Percentiles rank a stretch among this genome's conserved stretches.
Conservation (phyloP, 2,113 vertebrate genomes). For the Platysternon megacephalum region DNA sequence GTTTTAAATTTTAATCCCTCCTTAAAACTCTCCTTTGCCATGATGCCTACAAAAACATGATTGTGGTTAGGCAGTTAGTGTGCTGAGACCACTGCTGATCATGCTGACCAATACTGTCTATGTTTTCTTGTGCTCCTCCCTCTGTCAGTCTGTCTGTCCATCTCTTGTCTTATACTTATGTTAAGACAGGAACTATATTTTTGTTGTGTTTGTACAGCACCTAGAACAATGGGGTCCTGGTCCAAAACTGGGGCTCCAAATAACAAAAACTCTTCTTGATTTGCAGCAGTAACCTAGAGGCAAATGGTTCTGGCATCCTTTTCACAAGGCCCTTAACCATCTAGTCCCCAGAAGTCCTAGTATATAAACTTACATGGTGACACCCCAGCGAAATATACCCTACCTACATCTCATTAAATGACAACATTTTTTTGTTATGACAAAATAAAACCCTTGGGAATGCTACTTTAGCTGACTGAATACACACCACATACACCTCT, state of each 20-base stretch:
- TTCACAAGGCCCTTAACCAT: background rate
- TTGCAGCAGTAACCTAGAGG: background rate
- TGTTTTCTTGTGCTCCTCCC: background rate
- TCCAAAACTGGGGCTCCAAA: background rate
- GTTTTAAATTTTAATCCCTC: background rate
- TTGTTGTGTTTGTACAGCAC: too few species aligned
- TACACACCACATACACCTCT: background rate
- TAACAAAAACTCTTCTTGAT: background rate
- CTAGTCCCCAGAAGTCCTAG: rapidly evolving
- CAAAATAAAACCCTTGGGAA: background rate
- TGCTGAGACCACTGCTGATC: background rate
- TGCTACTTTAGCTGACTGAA: background rate
- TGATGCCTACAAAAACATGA: background rate
- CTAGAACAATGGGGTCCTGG: too few species aligned
- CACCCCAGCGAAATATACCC: rapidly evolving
- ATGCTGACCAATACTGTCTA: background rate
- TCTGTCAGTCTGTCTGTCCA: too few species aligned
- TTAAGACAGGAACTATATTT: too few species aligned
- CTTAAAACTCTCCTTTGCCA: background rate
- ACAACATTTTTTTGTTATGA: background rate
- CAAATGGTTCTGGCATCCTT: background rate
- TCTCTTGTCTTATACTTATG: too few species aligned
- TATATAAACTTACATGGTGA: background rate
- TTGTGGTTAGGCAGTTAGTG: background rate
- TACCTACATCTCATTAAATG: background rate